A percentile compares a stretch with the other conserved stretches of the same genome.
Evolutionary conservation across 2,888 invertebrate genomes (phyloP).

Genomic region (Zele albiditarsus): DNA sequence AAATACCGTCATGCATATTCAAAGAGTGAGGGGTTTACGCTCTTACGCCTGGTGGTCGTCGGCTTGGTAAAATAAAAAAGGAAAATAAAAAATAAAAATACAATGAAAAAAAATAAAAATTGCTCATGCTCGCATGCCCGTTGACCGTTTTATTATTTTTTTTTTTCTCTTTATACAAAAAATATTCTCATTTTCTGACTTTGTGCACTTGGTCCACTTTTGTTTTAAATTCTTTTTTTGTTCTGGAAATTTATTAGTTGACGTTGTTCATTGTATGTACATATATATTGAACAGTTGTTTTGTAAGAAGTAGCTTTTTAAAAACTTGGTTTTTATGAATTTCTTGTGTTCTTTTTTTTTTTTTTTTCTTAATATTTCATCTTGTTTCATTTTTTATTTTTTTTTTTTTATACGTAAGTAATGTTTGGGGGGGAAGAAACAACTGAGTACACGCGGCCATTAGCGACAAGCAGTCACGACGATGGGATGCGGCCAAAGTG

Average conservation of each 20-base stretch:
- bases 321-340: not conserved
- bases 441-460: constrained; percentile 1
- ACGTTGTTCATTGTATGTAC: not conserved
- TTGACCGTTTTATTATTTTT: not conserved
- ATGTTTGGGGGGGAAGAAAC: not conserved
- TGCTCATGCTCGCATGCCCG: not conserved
- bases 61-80: not conserved
- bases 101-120: not conserved
- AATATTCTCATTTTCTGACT: constrained; percentile 1
- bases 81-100: not conserved
- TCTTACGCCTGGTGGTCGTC: constrained; percentile 1
- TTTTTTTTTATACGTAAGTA: not conserved
- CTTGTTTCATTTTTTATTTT: constrained; percentile 5
- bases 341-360: not conserved
- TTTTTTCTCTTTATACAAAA: not conserved
- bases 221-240: not conserved
- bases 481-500: not conserved
- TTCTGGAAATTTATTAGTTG: not conserved
- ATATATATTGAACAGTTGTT: not conserved
- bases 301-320: not conserved
- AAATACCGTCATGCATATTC: constrained; percentile 11
- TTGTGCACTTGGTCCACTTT: not conserved
- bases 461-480: not conserved
- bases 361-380: not conserved
- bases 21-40: constrained; percentile 11